These are phyloP conservation scores for Harpalus rubripes DNA, from an alignment of 2,888 invertebrate genomes.

Conservation along the genomic window DNA sequence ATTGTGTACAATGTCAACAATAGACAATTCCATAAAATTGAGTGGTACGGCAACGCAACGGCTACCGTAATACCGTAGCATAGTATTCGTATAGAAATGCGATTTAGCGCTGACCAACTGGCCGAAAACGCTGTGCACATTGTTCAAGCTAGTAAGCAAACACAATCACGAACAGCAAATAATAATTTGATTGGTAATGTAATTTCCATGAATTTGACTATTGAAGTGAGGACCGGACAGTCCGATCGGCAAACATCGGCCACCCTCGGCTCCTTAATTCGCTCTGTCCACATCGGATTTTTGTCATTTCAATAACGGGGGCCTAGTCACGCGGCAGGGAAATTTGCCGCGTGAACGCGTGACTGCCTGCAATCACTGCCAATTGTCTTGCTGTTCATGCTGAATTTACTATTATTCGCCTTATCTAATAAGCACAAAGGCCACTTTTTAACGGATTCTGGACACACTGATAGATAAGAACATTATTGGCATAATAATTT, in stretches of 20 bases:
- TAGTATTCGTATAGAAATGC: slow-evolving; percentile 40
- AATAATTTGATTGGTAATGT: slow-evolving; percentile 77
- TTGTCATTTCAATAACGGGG: slow-evolving; percentile 62
- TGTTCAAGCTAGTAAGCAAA: slow-evolving; percentile 69
- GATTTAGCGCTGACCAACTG: slow-evolving; percentile 63
- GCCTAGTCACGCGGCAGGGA: background rate
- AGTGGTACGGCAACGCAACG: background rate
- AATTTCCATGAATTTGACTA: slow-evolving; percentile 77
- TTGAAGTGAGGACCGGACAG: slow-evolving; percentile 72
- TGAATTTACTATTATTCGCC: slow-evolving; percentile 3
- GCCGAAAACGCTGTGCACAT: slow-evolving; percentile 59
- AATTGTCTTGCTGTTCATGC: slow-evolving; percentile 27
- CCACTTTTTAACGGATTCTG: background rate
- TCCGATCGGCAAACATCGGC: slow-evolving; percentile 59
- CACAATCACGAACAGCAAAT: slow-evolving; percentile 76
- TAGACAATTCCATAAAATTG: slow-evolving; percentile 2
- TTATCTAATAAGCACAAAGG: slow-evolving; percentile 6
- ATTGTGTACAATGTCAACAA: slow-evolving; percentile 10
- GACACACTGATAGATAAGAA: background rate
- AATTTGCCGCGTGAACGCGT: slow-evolving; percentile 34
- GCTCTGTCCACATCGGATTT: slow-evolving; percentile 59
- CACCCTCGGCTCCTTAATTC: slow-evolving; percentile 63
- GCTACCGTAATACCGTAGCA: too few species aligned
- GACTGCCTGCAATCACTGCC: slow-evolving; percentile 36
- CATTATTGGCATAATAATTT: background rate